Evolutionary conservation across 2,888 invertebrate species (phyloP), one percentile per base, ranked within the genome.

Genomic region (Eupithecia subumbrata): DNA sequence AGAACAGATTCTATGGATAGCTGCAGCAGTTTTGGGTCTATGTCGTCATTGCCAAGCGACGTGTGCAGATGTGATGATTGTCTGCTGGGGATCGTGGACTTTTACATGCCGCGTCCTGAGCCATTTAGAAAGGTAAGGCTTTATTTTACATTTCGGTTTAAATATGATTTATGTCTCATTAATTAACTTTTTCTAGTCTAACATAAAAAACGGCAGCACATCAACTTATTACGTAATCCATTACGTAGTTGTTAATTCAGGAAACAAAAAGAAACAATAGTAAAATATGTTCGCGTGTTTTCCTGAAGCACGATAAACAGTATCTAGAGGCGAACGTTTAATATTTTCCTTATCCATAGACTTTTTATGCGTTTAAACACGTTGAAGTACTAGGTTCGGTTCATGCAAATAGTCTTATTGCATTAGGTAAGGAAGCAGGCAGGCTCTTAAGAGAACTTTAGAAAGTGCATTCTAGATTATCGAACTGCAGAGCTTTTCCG

Each of bases 51-150:
- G 80, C 95, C 96, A 9, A 96, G 97, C 89, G 97, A 97, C 86
- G 96, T 97, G 81, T 98, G 98, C 90, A 95, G 96, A 78, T 98
- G 98, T 88, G 98, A 98, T 88, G 98, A 98, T 90, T 98, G 98
- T 84, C 92, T 98, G 78, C 95, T 98, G 81, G 98, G 97, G 8
- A 98, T 98, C 81, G 97, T 96, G 81, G 98, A 98, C 93, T 95
- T 96, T 82, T 97, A 97, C 88, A 95, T 95, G 85, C 94, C 95
- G 67, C 91, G 88, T 70, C 95, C 96, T 69, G 96, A 95, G 79
- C 91, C 94, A 63, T 93, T 94, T 83, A 96, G 95, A 93, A 97
- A 97, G 97, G 97, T 97, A 81, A 11, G 66, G 12, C 37, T 22
- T 67, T 9, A 34, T 34, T 30, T 16, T 63, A 22, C 30, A 8